Evolutionary conservation across 2,888 invertebrate genomes (phyloP), one percentile per base, ranked within the genome.

Genomic region (Aplocera efformata): DNA sequence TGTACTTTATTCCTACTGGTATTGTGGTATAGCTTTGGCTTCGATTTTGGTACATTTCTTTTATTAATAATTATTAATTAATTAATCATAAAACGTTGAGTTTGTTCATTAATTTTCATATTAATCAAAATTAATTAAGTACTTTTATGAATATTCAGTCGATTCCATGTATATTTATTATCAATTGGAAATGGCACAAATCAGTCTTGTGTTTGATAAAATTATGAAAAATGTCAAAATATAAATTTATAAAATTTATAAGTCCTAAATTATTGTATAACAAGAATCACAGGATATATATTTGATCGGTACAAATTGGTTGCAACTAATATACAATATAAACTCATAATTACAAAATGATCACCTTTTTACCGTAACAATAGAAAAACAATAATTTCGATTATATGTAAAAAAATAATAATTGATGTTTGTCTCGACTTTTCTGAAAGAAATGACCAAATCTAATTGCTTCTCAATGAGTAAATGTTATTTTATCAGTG

Each of bases 181-280:
- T n/a, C n/a, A n/a, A n/a, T n/a, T n/a, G n/a, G 10, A 24, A 25
- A 61, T 67, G 66, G 65, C 65, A 66, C 63, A 50, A 27, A 41
- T 64, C 63, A 68, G 65, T 67, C 67, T 66, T 60, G 34, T 35
- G 9, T 30, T 6, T 24, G 32, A 32, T 11, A 32, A 20, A 23
- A 9, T 25, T 45, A 41, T 31, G 28, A 32, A 28, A 29, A 32
- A 42, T 43, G 25, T 47, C 30, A 35, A 24, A 27, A 23, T n/a
- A n/a, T 1, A 29, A 33, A 43, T 32, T 27, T 25, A 34, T 25
- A 28, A 42, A 42, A 42, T 37, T 36, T 27, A 32, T 28, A 26
- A 33, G 20, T 42, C 10, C 33, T 11, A 43, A 27, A 32, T 27
- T 49, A 30, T 24, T 21, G 23, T 7, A 26, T 10, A 6, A 31